Conservation (phyloP, 2,797 vertebrate species). For the Acanthurus leucopareius region DNA sequence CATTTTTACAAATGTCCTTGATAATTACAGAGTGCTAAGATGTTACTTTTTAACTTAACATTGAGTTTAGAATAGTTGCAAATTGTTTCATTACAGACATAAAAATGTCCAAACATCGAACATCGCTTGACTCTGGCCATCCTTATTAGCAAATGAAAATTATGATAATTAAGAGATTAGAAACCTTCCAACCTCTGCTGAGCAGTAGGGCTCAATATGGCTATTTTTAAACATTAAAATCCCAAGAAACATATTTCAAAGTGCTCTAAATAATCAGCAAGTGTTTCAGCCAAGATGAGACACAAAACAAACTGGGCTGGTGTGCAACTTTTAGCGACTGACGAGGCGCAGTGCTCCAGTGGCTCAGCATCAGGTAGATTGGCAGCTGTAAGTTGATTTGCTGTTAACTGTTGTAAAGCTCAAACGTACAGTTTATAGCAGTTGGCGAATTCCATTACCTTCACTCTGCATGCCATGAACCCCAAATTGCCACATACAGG, state of each 20-base stretch:
- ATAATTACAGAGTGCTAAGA: not conserved
- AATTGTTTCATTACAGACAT: not conserved
- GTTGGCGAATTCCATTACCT: not conserved
- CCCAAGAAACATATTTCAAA: not conserved
- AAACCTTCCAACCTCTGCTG: not conserved
- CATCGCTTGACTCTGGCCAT: fast-evolving
- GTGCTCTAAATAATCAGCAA: not conserved
- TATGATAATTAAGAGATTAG: too few species aligned
- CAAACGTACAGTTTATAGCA: not conserved
- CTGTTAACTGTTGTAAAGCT: not conserved
- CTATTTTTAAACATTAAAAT: not conserved
- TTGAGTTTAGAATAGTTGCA: not conserved
- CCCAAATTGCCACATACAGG: not conserved
- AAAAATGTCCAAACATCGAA: not conserved
- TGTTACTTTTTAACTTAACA: not conserved
- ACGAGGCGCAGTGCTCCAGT: not conserved
- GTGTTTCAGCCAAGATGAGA: not conserved
- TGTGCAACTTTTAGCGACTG: not conserved
- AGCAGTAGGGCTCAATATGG: not conserved
- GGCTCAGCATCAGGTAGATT: constrained; percentile 25
- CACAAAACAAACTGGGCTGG: not conserved
- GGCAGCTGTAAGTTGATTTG: not conserved
- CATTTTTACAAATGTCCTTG: not conserved
- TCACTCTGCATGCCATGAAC: not conserved
- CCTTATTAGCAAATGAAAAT: not conserved